A percentile compares a stretch with the other conserved stretches of the same genome.
Evolutionary conservation across 2,888 invertebrate genomes (phyloP).

Genomic region (Ochlodes sylvanus): DNA sequence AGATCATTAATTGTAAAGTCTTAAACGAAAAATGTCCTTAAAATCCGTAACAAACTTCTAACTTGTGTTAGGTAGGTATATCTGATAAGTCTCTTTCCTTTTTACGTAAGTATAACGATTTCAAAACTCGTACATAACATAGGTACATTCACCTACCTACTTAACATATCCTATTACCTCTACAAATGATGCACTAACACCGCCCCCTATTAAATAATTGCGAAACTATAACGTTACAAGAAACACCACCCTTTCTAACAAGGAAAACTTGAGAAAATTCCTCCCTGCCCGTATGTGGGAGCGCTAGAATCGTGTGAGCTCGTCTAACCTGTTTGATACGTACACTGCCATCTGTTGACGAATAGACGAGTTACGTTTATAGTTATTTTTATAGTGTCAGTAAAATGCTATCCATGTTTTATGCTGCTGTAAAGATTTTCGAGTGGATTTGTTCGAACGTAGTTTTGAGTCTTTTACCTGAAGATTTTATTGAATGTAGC

Average conservation of each 20-base stretch:
- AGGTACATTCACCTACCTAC: too few species aligned
- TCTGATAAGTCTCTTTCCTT: too few species aligned
- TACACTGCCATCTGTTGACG: constrained; percentile 71
- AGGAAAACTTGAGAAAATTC: constrained; percentile 74
- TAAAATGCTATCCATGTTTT: constrained; percentile 41
- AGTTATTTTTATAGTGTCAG: constrained; percentile 39
- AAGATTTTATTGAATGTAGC: constrained; percentile 12
- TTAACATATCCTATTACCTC: neutral
- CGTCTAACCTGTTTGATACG: constrained; percentile 50
- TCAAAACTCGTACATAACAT: too few species aligned
- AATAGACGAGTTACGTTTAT: constrained; percentile 56
- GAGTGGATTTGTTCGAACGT: constrained; percentile 36
- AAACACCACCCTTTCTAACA: constrained; percentile 62
- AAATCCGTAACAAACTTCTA: too few species aligned
- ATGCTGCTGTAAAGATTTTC: constrained; percentile 41
- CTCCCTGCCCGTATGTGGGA: constrained; percentile 59
- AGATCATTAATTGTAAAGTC: too few species aligned
- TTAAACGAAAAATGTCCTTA: too few species aligned
- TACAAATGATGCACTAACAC: constrained; percentile 45
- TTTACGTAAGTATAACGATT: too few species aligned
- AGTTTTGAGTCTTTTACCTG: constrained; percentile 30
- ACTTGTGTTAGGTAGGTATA: too few species aligned
- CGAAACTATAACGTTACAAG: constrained; percentile 67
- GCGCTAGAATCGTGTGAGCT: constrained; percentile 56
- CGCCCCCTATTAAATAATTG: constrained; percentile 74